phyloP scores from a whole-genome alignment of 2,888 invertebrate species.

The Doris montereyensis region DNA sequence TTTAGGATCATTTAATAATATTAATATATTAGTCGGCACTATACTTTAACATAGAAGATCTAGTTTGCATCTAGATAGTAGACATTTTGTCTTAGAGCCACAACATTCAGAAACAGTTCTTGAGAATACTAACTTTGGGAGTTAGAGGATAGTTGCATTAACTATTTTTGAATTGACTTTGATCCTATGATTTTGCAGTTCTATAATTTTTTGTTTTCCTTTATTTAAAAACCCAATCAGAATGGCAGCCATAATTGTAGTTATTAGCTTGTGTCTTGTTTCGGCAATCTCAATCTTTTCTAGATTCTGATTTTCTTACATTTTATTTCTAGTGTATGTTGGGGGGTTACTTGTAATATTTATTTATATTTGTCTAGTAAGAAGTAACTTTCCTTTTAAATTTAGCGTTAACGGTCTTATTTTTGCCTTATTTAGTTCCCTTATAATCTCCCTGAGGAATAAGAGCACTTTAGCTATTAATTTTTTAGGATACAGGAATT shows the following conservation, averaged over 20 bases:
- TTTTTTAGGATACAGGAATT: too few species aligned
- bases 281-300: background rate
- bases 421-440: too few species aligned
- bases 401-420: too few species aligned
- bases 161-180: background rate
- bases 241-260: too few species aligned
- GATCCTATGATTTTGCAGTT: too few species aligned
- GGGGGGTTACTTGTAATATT: conserved; percentile 6
- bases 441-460: too few species aligned
- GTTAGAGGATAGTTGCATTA: background rate
- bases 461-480: too few species aligned
- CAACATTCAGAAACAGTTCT: background rate
- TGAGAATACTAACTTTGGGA: conserved; percentile 7
- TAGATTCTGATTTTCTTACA: background rate
- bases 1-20: background rate
- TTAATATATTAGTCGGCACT: background rate
- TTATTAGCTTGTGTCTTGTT: too few species aligned
- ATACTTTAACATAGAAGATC: conserved; percentile 18
- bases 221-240: too few species aligned
- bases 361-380: background rate
- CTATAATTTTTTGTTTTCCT: too few species aligned
- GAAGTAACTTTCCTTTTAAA: background rate
- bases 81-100: background rate
- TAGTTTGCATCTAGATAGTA: background rate
- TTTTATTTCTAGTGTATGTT: background rate